Base-by-base conservation (phyloP, 2,113 vertebrate species). In the Acanthisitta chloris region DNA sequence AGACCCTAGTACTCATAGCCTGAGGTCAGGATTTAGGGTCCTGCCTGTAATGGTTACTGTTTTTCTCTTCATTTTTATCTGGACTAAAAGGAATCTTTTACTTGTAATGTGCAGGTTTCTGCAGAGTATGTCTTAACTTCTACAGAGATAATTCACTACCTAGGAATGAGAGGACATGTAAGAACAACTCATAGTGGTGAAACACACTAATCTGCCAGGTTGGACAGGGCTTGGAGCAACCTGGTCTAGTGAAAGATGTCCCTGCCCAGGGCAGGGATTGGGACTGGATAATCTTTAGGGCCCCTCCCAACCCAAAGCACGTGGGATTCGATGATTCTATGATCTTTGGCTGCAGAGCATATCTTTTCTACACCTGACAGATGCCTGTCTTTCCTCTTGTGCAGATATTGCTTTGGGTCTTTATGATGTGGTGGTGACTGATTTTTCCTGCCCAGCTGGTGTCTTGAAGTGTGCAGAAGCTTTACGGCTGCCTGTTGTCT, bases 351-450 rank as follows among this genome's bases (percentile, higher is more conserved):
- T 91, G 31, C 54, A 42, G 58, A 58, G 23, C 36, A 64, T 36
- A 34, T 40, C 4, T 18, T 80, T 65, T 92, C 38, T 38, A 88
- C 54, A 14, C 7, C 82, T 96, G 69, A 96, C 40, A 54, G 14
- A 59, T 81, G n/a, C 54, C 71, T 95, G 40, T 92, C 74, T 96
- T 64, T 91, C 81, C 15, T 88, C 84, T 73, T 43, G 83, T 87
- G 29, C 97, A 99, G 99, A 99, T 96, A 90, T 98, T 96, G 98
- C 98, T 54, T 86, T 98, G 59, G 98, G 98, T 57, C 97, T 98
- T 69, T 99, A 98, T 59, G 99, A 99, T 7, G 97, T 99, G 38
- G 98, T 99, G 95, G 98, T 99, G 97, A 98, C 98, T 6, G 99
- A 99, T 76, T 51, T 77, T 24, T 98, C 98, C 28, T 99, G 99